Evolutionary conservation across 1,140 invertebrate species (phyloP).

Genomic region (fruit fly (Drosophila melanogaster)): Release_6_plus_ISO1_MT NT_033779.5:258501-259000

Average conservation of each 20-base stretch:
- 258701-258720: conserved; percentile 7
- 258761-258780: conserved; percentile 13
- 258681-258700: conserved; percentile 16
- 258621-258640: neutral
- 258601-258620: neutral
- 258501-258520: conserved; percentile 12
- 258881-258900: conserved; percentile 38
- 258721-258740: neutral
- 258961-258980: too few species aligned
- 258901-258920: conserved; percentile 75
- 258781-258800: too few species aligned
- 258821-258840: conserved; percentile 35
- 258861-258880: conserved; percentile 30
- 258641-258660: too few species aligned
- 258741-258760: conserved; percentile 37
- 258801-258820: conserved; percentile 8
- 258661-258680: neutral
- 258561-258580: conserved; percentile 75
- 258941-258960: neutral
- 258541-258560: conserved; percentile 49
- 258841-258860: conserved; percentile 74
- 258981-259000: too few species aligned
- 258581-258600: conserved; percentile 53
- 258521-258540: neutral
- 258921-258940: conserved; percentile 59